These are phyloP conservation scores for Diploptera punctata DNA, from an alignment of 2,888 invertebrate species.

Conservation along the genomic window DNA sequence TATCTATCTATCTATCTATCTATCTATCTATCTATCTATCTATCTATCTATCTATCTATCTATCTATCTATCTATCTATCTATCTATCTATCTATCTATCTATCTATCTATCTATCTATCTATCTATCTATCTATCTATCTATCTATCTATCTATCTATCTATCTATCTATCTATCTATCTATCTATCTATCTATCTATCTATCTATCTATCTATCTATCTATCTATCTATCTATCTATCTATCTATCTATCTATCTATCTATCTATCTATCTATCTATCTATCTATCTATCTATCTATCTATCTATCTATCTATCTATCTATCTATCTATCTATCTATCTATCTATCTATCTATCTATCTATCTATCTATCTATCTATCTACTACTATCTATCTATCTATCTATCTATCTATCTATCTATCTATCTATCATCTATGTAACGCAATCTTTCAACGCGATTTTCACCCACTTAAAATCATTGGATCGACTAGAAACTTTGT, in stretches of 20 bases:
- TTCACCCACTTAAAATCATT: too few species aligned
- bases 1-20: neutral
- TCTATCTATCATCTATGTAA: too few species aligned
- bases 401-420: too few species aligned
- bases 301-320: neutral
- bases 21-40: neutral
- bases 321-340: neutral
- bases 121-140: neutral
- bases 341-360: neutral
- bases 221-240: neutral
- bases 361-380: neutral
- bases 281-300: neutral
- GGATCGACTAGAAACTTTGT: too few species aligned
- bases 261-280: neutral
- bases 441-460: too few species aligned
- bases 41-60: neutral
- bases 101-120: neutral
- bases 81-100: neutral
- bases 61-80: neutral
- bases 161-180: neutral
- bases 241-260: neutral
- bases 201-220: neutral
- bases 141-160: neutral
- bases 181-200: neutral
- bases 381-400: too few species aligned